Evolutionary conservation across 2,113 vertebrate genomes (phyloP).

Genomic region (Cryptomyrus ogoouensis): DNA sequence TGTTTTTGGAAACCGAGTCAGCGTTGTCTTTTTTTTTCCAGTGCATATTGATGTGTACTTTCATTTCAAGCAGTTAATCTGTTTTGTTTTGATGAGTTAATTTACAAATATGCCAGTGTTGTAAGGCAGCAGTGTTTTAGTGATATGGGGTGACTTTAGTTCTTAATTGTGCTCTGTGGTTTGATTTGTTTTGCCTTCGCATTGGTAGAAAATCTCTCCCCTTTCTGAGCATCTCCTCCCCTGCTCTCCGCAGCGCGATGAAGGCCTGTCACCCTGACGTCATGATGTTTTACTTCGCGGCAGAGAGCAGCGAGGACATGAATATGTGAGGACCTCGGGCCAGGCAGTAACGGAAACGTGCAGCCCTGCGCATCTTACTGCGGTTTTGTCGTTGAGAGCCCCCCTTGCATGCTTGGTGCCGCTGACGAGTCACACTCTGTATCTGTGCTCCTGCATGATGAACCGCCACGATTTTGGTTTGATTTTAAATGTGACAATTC

Average conservation of each 20-base stretch:
- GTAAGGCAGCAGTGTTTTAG: neutral
- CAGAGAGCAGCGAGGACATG: constrained; percentile 88
- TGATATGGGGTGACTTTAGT: neutral
- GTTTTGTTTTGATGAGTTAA: neutral
- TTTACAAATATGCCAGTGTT: neutral
- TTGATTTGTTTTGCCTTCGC: neutral
- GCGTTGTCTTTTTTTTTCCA: neutral
- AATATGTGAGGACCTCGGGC: constrained; percentile 67
- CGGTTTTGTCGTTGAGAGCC: neutral
- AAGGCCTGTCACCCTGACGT: constrained; percentile 89
- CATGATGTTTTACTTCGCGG: constrained; percentile 95
- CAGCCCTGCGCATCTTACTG: neutral
- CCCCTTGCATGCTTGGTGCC: neutral
- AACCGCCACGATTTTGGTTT: neutral
- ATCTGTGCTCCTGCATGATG: neutral
- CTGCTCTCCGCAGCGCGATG: constrained; percentile 70
- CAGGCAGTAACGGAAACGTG: neutral
- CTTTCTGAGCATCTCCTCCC: neutral
- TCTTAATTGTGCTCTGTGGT: neutral
- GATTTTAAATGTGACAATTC: neutral
- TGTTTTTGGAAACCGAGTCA: neutral
- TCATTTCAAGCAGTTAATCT: neutral
- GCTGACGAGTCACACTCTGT: neutral
- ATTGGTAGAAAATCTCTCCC: neutral
- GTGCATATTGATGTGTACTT: neutral